Base-by-base conservation (phyloP, 2,888 invertebrate genomes). In the Labia minor region DNA sequence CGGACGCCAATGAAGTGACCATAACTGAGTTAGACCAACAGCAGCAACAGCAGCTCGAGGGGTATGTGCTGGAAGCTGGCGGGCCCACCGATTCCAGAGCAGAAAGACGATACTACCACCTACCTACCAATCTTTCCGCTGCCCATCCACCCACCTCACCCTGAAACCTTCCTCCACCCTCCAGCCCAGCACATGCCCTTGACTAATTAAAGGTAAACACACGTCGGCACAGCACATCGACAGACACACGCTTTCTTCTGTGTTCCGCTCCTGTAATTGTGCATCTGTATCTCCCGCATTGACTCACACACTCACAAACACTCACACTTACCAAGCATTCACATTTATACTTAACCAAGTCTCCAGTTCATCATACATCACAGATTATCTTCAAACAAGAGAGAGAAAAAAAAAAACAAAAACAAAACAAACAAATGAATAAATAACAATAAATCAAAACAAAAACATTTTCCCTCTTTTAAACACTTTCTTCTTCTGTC, bases 61-160 rank as follows among this genome's bases (percentile, higher is more conserved):
- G 90, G 90, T 92, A 90, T 88, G 91, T 90, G 89, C 83, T 83
- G 87, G 81, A 83, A 81, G 70, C 69, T 74, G 73, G 72, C 72
- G 74, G 49, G 49, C 6, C 49, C 19, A 49, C 26, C 33, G 33
- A 26, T 26, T 26, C 21, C 18, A 26, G 21, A 21, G 4, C 6
- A 14, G n/a, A 21, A 63, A 21, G 3, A 16, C 10, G 16, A 26
- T 61, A 19, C 61, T 66, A 21, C 66, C 61, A 61, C 3, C n/a
- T n/a, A n/a, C n/a, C 61, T 49, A 21, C 20, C 19, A 14, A 20
- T 2, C 2, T 49, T 49, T 26, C 21, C 66, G 11, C 19, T 11
- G 1, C 4, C 61, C 62, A 21, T n/a, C 49, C 20, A 19, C 21
- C 19, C 19, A 21, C 63, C 20, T 14, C 21, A 10, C 62, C 62